Conservation (phyloP, 1,140 invertebrate species). For the Stegodyphus dumicola region DNA sequence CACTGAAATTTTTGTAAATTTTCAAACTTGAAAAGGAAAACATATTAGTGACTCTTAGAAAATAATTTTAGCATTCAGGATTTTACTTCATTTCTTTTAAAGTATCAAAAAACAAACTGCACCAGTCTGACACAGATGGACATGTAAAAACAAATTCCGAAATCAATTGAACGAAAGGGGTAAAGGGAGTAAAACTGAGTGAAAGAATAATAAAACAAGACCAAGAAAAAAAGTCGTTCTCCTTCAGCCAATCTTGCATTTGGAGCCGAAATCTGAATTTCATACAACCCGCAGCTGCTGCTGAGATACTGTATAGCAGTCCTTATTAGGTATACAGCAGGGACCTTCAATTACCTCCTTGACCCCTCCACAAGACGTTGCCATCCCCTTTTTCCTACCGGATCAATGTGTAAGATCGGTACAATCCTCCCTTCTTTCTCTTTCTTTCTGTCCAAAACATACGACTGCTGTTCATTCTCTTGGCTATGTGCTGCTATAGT, state of each 20-base stretch:
- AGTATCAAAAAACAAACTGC: too few species aligned
- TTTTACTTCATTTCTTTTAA: too few species aligned
- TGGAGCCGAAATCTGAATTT: conserved; percentile 42
- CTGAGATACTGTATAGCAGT: conserved; percentile 40
- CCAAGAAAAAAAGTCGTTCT: background rate
- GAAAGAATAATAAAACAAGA: too few species aligned
- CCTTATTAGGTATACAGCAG: conserved; percentile 52
- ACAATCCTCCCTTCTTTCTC: background rate
- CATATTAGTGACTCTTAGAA: too few species aligned
- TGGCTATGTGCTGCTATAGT: too few species aligned
- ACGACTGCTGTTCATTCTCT: background rate
- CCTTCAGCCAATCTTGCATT: background rate
- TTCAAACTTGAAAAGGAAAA: too few species aligned
- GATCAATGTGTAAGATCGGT: conserved; percentile 11
- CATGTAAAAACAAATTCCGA: too few species aligned
- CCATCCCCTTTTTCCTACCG: background rate
- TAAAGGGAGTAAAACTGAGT: too few species aligned
- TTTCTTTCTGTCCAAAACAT: background rate
- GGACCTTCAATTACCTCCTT: conserved; percentile 44
- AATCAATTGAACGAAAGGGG: too few species aligned
- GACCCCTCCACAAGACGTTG: background rate
- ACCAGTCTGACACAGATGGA: too few species aligned
- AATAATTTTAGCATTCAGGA: too few species aligned
- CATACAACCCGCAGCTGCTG: conserved; percentile 33
- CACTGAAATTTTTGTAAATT: too few species aligned